Evolutionary conservation across 2,113 vertebrate genomes (phyloP), one percentile per base, ranked within the genome.

Genomic region (Heterochromis multidens): DNA sequence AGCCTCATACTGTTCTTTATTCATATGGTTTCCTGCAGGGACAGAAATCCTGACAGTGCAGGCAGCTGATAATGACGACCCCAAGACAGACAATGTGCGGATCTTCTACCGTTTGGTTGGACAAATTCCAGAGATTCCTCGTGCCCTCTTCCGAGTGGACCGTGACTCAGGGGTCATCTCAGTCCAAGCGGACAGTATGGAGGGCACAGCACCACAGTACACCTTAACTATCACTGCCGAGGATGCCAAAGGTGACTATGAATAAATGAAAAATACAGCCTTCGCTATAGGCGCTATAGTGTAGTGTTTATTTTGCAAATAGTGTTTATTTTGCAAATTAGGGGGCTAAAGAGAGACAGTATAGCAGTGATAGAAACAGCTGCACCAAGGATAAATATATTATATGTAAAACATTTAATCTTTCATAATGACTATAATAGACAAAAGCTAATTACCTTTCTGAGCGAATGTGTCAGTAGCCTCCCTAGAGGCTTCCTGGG

Each of bases 51-150:
- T 96, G 77, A 93, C 90, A 8, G 93, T 96, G 76, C 95, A 96
- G 82, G 95, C 96, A 5, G 94, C 95, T 2, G 96, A 96, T 83
- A 96, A 94, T 5, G 96, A 97, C 4, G 96, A 97, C 58, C 95
- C 95, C 21, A 95, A 94, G 61, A 96, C 95, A 4, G 96, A 95
- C 61, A 96, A 96, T 4, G 95, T 96, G 13, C 67, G 95, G 49
- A 96, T 96, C 62, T 93, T 90, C 89, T 96, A 95, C 77, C 94
- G 94, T 7, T 89, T 94, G 78, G 91, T 92, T 0, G 93, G 93
- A 7, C 96, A 97, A 89, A 95, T 95, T 49, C 96, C 96, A 14
- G 95, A 96, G 91, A 96, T 92, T 87, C 95, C 95, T 23, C 88
- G 95, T 10, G 94, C 94, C 76, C 93, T 96, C 52, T 97, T 97